Conservation (phyloP, 2,888 invertebrate species). For the Amiota minor region DNA sequence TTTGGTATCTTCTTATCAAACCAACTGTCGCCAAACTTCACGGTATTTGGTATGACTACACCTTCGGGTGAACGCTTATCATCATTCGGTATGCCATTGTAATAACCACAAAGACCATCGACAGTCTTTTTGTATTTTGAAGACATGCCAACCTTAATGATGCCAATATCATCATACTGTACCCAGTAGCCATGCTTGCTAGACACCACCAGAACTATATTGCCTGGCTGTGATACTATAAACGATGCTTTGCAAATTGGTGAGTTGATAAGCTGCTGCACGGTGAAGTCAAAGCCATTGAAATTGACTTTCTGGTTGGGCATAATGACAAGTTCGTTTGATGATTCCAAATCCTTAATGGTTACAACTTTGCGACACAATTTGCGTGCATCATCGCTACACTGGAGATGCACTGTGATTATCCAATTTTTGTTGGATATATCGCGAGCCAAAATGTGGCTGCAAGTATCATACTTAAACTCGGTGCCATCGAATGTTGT, state of each 20-base stretch:
- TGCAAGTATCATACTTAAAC: constrained; percentile 87
- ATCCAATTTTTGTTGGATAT: constrained; percentile 80
- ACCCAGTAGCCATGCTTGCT: constrained; percentile 83
- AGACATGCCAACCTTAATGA: constrained; percentile 82
- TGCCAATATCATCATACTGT: constrained; percentile 80
- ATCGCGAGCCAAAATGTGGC: constrained; percentile 85
- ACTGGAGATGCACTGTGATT: constrained; percentile 76
- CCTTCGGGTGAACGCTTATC: constrained; percentile 84
- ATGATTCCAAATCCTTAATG: constrained; percentile 77
- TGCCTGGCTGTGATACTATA: constrained; percentile 80
- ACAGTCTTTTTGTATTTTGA: constrained; percentile 78
- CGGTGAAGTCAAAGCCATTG: constrained; percentile 77
- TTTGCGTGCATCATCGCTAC: constrained; percentile 68
- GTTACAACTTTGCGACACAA: constrained; percentile 79
- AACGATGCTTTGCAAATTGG: constrained; percentile 75
- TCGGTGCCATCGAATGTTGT: constrained; percentile 86
- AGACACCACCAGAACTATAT: constrained; percentile 80
- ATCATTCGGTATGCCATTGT: constrained; percentile 79
- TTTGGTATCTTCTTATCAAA: constrained; percentile 73
- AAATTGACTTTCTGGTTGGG: constrained; percentile 80
- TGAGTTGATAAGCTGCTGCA: constrained; percentile 70
- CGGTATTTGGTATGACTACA: constrained; percentile 76
- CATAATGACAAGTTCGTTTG: constrained; percentile 73
- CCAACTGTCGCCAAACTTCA: constrained; percentile 87
- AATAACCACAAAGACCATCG: constrained; percentile 87